These are phyloP conservation scores for Neotragus pygmaeus DNA, from an alignment of 2,113 vertebrate species.

Conservation along the genomic window DNA sequence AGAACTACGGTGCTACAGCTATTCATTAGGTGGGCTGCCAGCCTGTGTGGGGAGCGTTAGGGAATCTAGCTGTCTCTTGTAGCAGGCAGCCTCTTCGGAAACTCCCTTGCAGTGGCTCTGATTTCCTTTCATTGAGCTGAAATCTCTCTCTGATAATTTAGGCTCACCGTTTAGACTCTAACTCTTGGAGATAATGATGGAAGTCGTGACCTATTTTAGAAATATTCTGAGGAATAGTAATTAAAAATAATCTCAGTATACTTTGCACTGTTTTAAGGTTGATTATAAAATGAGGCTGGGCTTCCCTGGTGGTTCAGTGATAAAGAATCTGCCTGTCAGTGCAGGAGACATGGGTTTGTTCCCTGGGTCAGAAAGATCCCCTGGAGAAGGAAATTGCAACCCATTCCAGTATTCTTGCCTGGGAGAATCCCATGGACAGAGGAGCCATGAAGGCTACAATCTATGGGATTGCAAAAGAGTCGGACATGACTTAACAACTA, in stretches of 20 bases:
- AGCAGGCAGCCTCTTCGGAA: not conserved
- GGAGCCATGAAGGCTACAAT: not conserved
- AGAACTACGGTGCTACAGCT: not conserved
- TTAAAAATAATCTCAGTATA: not conserved
- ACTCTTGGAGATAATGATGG: not conserved
- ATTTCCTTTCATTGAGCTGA: not conserved
- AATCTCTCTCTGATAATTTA: not conserved
- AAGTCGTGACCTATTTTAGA: constrained; percentile 1
- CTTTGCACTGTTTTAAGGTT: not conserved
- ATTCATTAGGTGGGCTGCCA: not conserved
- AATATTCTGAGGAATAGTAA: not conserved
- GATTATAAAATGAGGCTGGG: not conserved
- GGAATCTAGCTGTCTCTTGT: not conserved
- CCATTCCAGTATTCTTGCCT: not conserved
- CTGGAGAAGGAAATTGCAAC: not conserved
- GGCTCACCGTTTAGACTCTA: not conserved
- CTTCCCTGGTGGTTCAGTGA: not conserved
- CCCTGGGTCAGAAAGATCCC: not conserved
- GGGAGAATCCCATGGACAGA: not conserved
- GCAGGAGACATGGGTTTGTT: not conserved
- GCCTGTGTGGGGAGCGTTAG: not conserved
- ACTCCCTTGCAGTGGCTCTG: not conserved
- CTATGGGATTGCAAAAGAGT: not conserved
- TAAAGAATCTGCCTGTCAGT: not conserved
- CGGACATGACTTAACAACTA: not conserved